phyloP scores from a whole-genome alignment of 2,797 vertebrate genomes.

The Odontamblyopus rebecca region DNA sequence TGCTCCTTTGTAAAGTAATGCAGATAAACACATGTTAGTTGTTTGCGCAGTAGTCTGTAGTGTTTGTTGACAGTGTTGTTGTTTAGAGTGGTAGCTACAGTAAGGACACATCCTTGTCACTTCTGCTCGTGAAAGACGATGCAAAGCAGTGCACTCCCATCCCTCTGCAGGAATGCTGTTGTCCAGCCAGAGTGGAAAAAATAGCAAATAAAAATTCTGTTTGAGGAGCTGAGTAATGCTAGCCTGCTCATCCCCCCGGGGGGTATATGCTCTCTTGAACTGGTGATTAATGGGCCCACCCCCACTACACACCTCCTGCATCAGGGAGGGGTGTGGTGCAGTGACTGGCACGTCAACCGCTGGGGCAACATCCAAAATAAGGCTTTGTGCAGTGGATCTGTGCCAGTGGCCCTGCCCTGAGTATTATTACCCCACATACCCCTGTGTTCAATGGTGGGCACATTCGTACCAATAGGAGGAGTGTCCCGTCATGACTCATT shows the following conservation, averaged over 20 bases:
- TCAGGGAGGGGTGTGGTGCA: conserved; percentile 54
- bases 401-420: conserved; percentile 55
- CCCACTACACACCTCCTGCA: conserved; percentile 61
- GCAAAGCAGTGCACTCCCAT: conserved; percentile 62
- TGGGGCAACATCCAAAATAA: conserved; percentile 45
- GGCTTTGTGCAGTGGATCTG: conserved; percentile 37
- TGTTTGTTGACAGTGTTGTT: not conserved
- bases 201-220: conserved; percentile 68
- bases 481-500: conserved; percentile 77
- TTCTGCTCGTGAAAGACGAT: conserved; percentile 46
- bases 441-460: conserved; percentile 40
- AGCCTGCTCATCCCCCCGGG: conserved; percentile 53
- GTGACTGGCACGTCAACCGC: conserved; percentile 62
- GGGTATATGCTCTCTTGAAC: conserved; percentile 72
- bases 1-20: too few relatives aligned
- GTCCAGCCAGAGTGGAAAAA: conserved; percentile 68
- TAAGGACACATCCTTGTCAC: conserved; percentile 29
- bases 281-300: conserved; percentile 77
- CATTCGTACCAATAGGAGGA: conserved; percentile 40
- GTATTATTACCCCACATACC: conserved; percentile 38
- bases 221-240: conserved; percentile 69
- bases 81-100: conserved; percentile 36
- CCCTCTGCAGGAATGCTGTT: conserved; percentile 77
- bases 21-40: not conserved
- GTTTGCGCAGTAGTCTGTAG: not conserved